Evolutionary conservation across 2,797 vertebrate species (phyloP).

Genomic region (Leptoclinus maculatus): DNA sequence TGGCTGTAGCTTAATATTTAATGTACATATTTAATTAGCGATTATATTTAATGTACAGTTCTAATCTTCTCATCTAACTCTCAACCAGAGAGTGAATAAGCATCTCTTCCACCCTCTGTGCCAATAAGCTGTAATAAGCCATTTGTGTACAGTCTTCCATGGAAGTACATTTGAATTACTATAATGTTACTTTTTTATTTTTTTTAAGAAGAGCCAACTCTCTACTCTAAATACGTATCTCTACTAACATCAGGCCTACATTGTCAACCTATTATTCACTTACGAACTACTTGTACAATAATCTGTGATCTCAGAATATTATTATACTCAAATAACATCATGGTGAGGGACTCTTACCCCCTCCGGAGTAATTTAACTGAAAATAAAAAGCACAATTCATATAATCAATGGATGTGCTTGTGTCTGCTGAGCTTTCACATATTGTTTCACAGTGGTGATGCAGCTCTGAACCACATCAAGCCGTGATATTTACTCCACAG

Average conservation of each 20-base stretch:
- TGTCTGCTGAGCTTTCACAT: constrained; percentile 19
- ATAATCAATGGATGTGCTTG: not conserved
- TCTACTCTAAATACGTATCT: not conserved
- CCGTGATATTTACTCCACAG: constrained; percentile 17
- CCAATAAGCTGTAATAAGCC: no score
- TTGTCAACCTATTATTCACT: not conserved
- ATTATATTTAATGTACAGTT: not conserved
- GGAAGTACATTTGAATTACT: not conserved
- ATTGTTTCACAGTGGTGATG: constrained; percentile 19
- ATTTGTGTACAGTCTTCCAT: not conserved
- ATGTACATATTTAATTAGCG: not conserved
- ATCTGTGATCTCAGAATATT: not conserved
- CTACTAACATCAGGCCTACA: not conserved
- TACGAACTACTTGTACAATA: not conserved
- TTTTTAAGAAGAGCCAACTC: not conserved
- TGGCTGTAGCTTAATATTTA: not conserved
- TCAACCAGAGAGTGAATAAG: not conserved
- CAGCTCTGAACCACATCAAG: constrained; percentile 1
- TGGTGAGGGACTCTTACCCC: not conserved
- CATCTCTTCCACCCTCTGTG: not conserved
- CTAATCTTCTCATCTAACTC: not conserved
- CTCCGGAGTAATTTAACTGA: not conserved
- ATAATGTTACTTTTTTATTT: not conserved
- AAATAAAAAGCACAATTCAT: constrained; percentile 14
- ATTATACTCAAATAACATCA: not conserved